Evolutionary conservation across 2,113 vertebrate genomes (phyloP), one percentile per base, ranked within the genome.

Genomic region (Lycaon pictus): DNA sequence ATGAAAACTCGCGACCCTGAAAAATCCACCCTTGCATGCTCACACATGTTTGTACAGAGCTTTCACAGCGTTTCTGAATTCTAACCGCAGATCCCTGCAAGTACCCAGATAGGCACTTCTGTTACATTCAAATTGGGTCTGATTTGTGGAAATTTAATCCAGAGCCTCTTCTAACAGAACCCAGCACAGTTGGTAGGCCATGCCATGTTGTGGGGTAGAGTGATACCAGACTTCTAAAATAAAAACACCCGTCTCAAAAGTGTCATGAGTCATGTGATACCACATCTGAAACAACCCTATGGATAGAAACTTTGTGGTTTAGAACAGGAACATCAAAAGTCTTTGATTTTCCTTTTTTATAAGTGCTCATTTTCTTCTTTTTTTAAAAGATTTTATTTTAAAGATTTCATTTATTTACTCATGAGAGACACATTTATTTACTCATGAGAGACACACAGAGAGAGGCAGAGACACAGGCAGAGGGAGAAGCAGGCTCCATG

Each of bases 71-170:
- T 67, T 23, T 37, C 55, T 92, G 48, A 72, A 74, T 92, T 79
- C 55, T 92, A 71, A 88, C 22, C 53, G 67, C 63, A 62, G 10
- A 63, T 77, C 10, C 12, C 69, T 53, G 5, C 11, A 11, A 35
- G 1, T 71, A 67, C 3, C 16, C 5, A 62, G 3, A 51, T 8
- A 80, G 87, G 35, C 32, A 65, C 16, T 88, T 92, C 62, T 90
- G 5, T 92, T 60, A 62, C 27, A 62, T 87, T 86, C 72, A 95
- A 92, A 87, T 27, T 79, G 37, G 93, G 23, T 96, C 62, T 89
- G 80, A 94, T n/a, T 89, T 11, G 65, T 58, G 43, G 72, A 87
- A 77, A 80, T 74, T 63, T 79, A 62, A 92, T 62, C 19, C 22
- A 72, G 53, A 92, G 17, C 9, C 80, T 80, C 63, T 90, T 72